Base-by-base conservation (phyloP, 2,113 vertebrate species). In the Gila orcuttii region DNA sequence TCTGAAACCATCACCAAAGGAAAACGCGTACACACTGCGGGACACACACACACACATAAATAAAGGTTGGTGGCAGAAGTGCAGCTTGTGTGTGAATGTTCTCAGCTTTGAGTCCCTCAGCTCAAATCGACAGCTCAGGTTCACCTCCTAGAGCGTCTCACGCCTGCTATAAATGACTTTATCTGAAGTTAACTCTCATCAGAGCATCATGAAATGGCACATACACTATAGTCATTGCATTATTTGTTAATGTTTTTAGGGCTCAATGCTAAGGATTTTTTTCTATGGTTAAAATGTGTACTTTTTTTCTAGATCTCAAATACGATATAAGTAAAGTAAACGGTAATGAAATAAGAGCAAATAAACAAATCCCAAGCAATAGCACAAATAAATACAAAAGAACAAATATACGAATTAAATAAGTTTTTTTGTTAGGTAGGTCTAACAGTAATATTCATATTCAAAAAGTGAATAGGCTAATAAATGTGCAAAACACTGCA, bases 111-210 rank as follows among this genome's bases (percentile, higher is more conserved):
- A 52, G 57, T 66, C 57, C 52, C 66, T n/a, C 50, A 12, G 25
- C 19, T 74, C 42, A 45, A 52, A 59, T 74, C 66, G 75, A 62
- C 66, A 50, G 68, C 82, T 66, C 80, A 85, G 80, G 39, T 86
- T 79, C 55, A 82, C 69, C 28, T 45, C 66, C 42, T 45, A 83
- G 74, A 59, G 83, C 64, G 23, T 82, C 74, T 89, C 84, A 86
- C 64, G 23, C 83, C 64, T 86, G 85, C 87, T 90, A 90, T 90
- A 89, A 88, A 90, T 91, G 86, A 28, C 82, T 74, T 23, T 77
- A n/a, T 50, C 39, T 23, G 42, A 66, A 23, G 8, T 59, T 45
- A 28, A 9, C 39, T 31, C 47, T 45, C 60, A 64, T 47, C 59
- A 47, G 59, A 7, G 60, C 59, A 64, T 39, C 59, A 64, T 75